Evolutionary conservation across 2,797 vertebrate species (phyloP).

Genomic region (Taeniopygia guttata): DNA sequence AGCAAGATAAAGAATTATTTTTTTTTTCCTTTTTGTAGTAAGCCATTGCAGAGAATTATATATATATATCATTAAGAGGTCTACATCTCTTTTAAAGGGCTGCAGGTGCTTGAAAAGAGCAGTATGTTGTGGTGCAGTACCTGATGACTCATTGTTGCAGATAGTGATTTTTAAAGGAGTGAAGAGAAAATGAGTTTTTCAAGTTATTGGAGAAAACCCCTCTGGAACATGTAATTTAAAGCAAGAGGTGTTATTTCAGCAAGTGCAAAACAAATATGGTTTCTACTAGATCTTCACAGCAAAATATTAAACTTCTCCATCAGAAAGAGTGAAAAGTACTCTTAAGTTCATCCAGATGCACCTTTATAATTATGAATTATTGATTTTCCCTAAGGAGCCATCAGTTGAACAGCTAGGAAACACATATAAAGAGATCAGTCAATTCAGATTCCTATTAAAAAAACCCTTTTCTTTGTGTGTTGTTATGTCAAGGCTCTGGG

Average conservation of each 20-base stretch:
- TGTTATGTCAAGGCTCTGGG: conserved; percentile 5
- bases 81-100: neutral
- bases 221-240: neutral
- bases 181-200: conserved; percentile 39
- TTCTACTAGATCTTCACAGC: neutral
- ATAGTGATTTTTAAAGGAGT: conserved; percentile 51
- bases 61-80: conserved; percentile 3
- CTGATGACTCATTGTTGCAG: conserved; percentile 79
- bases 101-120: conserved; percentile 37
- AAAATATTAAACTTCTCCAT: neutral
- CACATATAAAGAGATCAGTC: neutral
- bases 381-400: neutral
- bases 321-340: neutral
- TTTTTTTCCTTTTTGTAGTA: neutral
- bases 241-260: neutral
- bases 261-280: neutral
- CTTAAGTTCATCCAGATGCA: neutral
- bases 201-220: neutral
- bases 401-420: neutral
- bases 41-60: neutral
- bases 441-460: neutral
- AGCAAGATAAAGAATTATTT: neutral
- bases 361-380: neutral
- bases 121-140: conserved; percentile 63
- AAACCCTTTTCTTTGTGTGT: neutral